Base-by-base conservation (phyloP, 2,113 vertebrate genomes). In the Trematocara variabile region DNA sequence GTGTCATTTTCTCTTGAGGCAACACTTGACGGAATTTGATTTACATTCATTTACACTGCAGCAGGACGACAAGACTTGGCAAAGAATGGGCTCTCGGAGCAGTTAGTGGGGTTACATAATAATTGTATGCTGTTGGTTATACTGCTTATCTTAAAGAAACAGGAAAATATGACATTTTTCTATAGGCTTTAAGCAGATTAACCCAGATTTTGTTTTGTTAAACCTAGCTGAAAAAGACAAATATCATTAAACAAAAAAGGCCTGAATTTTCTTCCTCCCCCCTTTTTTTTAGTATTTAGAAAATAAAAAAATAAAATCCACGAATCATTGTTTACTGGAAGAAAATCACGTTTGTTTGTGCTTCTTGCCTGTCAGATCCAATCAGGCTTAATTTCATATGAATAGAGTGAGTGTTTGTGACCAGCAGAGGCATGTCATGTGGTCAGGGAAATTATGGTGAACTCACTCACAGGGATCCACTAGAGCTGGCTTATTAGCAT, bases 41-140 rank as follows among this genome's bases (percentile, higher is more conserved):
- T 92, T 88, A 65, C 56, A 86, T 82, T 60, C 5, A 88, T 93
- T 86, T 25, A 70, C 65, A 85, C 78, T 88, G 87, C 88, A 90
- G 85, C 65, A 75, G 1, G 3, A 41, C 48, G 33, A 28, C 84
- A 83, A 80, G 55, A 83, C 85, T 87, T 91, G 82, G 86, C 91
- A 85, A 5, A 86, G 55, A 20, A 44, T 6, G 8, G 10, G 63
- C 37, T 80, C 56, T 34, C 22, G 9, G 25, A 53, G 16, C 30
- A 56, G 54, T 63, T 10, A 58, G 14, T 60, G 63, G 77, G 9
- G 4, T 44, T 18, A 44, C 9, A 39, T n/a, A 68, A 30, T 63
- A 60, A 68, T 34, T 50, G 3, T 20, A 18, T 48, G 3, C 9
- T 53, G 25, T 44, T 28, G 9, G 4, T 52, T 83, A 14, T 70